Evolutionary conservation across 2,797 vertebrate genomes (phyloP), one percentile per base, ranked within the genome.

Genomic region (Melanotaenia trifasciata): DNA sequence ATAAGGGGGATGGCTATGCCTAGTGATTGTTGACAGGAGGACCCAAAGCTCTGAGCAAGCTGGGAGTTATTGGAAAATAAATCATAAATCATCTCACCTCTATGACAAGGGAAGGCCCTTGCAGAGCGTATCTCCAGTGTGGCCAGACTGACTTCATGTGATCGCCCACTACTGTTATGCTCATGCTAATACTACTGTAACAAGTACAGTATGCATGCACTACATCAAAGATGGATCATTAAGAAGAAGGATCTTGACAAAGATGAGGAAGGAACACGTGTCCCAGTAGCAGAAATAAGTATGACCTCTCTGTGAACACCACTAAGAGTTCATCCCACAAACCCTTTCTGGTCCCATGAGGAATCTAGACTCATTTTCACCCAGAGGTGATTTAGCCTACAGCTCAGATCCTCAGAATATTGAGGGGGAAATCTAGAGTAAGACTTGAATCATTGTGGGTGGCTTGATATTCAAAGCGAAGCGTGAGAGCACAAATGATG

Each of bases 31-130:
- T 92, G 91, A 92, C 88, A 90, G 79, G 82, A 85, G 81, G 84
- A 78, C 88, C 85, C 89, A 86, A 85, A 45, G 87, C 91, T 80
- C 86, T 58, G 86, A 85, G 83, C 87, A 80, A 80, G 74, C 86
- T 89, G 92, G 90, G 89, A 90, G 85, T 92, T 93, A 90, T 92
- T 87, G 87, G 88, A 93, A 90, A 94, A 94, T 93, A 94, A 94
- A 94, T 94, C 91, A 94, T 93, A 94, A 94, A 94, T 94, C 93
- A 93, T 93, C 90, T 88, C 74, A 88, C 81, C 79, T 81, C 85
- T 20, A 81, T 92, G 93, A 94, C 92, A 92, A 78, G 74, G 67
- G 84, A 86, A 81, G 87, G 85, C 84, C 86, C 89, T 91, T 67
- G 56, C 83, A 78, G 88, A 91, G 85, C 70, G 72, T 76, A 77